A percentile compares a stretch with the other conserved stretches of the same genome.
Evolutionary conservation across 1,140 invertebrate species (phyloP).

Genomic region (Conus betulinus): DNA sequence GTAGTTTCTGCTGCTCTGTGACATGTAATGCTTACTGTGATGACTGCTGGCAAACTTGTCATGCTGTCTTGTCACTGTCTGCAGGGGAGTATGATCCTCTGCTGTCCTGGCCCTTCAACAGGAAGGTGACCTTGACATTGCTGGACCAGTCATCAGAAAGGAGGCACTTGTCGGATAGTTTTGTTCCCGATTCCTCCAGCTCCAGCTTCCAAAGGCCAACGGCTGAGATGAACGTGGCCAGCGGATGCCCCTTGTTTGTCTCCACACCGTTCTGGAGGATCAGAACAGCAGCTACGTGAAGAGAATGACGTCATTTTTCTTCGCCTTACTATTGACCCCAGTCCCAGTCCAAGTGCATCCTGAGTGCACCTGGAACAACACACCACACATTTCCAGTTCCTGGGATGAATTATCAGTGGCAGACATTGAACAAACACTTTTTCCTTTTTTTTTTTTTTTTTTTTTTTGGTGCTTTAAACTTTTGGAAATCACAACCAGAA

Average conservation of each 20-base stretch:
- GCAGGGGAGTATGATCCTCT: slow-evolving; percentile 68
- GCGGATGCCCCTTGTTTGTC: slow-evolving; percentile 68
- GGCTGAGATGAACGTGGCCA: slow-evolving; percentile 69
- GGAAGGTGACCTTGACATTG: slow-evolving; percentile 66
- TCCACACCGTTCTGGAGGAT: slow-evolving; percentile 53
- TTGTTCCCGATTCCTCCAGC: slow-evolving; percentile 65
- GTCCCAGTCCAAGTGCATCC: slow-evolving; percentile 17
- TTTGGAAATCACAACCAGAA: no score
- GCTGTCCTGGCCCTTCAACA: slow-evolving; percentile 69
- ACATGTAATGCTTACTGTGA: no score
- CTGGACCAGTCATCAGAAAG: slow-evolving; percentile 63
- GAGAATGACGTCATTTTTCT: slow-evolving; percentile 67
- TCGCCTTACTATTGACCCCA: slow-evolving; percentile 59
- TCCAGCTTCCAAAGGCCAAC: slow-evolving; percentile 63
- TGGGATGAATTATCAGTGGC: no score
- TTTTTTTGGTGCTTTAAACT: no score
- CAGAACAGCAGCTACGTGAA: slow-evolving; percentile 55
- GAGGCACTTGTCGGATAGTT: slow-evolving; percentile 62
- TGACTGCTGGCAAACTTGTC: no score
- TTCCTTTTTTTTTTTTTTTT: no score
- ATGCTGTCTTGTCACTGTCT: slow-evolving; percentile 25
- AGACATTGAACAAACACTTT: no score
- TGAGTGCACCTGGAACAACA: neutral
- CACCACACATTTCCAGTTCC: no score
- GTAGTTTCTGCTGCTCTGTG: no score